Evolutionary conservation across 2,888 invertebrate species (phyloP).

Genomic region (Choristoneura rosaceana): DNA sequence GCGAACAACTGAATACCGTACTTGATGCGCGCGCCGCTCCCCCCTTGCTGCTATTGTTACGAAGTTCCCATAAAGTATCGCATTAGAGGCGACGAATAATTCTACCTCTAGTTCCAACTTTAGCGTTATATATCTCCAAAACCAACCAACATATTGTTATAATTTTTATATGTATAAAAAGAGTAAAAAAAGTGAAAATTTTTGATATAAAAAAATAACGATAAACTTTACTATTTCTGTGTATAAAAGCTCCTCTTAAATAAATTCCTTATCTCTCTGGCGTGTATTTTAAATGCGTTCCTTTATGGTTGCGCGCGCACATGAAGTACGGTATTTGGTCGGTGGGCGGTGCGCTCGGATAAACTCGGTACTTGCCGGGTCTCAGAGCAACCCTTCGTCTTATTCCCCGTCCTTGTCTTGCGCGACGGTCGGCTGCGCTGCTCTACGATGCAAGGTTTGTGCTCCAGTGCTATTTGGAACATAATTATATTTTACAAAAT

Average conservation of each 20-base stretch:
- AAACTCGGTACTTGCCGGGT: slow-evolving; percentile 77
- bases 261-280: slow-evolving; percentile 85
- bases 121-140: slow-evolving; percentile 57
- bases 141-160: slow-evolving; percentile 16
- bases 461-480: slow-evolving; percentile 49
- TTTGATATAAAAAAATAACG: slow-evolving; percentile 59
- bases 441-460: slow-evolving; percentile 65
- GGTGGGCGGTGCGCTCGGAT: slow-evolving; percentile 53
- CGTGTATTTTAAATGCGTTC: slow-evolving; percentile 80
- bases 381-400: slow-evolving; percentile 86
- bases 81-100: slow-evolving; percentile 69
- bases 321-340: slow-evolving; percentile 72
- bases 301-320: slow-evolving; percentile 79
- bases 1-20: slow-evolving; percentile 68
- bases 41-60: slow-evolving; percentile 86
- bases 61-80: slow-evolving; percentile 77
- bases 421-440: slow-evolving; percentile 81
- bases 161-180: slow-evolving; percentile 54
- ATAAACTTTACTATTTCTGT: slow-evolving; percentile 37
- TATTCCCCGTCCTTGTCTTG: slow-evolving; percentile 85
- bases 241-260: slow-evolving; percentile 59
- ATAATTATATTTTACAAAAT: slow-evolving; percentile 30
- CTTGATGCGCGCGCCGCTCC: slow-evolving; percentile 79
- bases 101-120: slow-evolving; percentile 78
- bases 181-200: slow-evolving; percentile 71